A percentile compares a stretch with the other conserved stretches of the same genome.
phyloP scores from a whole-genome alignment of 1,140 invertebrate species.

The Brachionus paranguensis region DNA sequence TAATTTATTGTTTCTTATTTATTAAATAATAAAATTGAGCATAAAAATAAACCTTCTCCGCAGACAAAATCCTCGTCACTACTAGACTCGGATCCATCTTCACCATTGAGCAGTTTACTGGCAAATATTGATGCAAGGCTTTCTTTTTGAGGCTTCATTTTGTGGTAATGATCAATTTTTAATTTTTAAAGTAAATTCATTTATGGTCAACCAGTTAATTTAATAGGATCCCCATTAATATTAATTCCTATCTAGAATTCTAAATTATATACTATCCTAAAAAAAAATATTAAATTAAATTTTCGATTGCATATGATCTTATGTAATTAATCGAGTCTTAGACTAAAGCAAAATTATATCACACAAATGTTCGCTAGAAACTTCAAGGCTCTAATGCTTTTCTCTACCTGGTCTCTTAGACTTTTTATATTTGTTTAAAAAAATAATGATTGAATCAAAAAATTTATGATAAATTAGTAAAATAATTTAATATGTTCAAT shows the following conservation, averaged over 20 bases:
- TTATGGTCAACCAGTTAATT: not conserved
- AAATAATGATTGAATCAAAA: no score
- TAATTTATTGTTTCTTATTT: not conserved
- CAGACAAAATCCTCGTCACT: conserved; percentile 30
- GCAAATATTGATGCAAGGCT: not conserved
- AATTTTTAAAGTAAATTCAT: not conserved
- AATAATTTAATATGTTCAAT: not conserved
- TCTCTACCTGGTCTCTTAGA: no score
- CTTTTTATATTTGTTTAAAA: no score
- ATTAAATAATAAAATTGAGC: not conserved
- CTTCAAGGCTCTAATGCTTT: not conserved
- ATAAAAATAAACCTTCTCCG: not conserved
- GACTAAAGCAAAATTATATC: not conserved
- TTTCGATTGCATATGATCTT: not conserved
- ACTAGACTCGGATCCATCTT: not conserved
- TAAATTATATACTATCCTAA: not conserved
- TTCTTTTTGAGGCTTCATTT: conserved; percentile 3
- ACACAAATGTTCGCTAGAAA: not conserved
- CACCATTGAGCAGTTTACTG: not conserved
- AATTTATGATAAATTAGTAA: not conserved
- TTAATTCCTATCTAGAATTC: not conserved
- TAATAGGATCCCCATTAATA: not conserved
- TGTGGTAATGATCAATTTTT: no score
- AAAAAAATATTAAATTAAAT: not conserved
- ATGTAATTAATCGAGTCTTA: not conserved